Evolutionary conservation across 1,140 invertebrate species (phyloP).

Genomic region (Drosophila rufa): DNA sequence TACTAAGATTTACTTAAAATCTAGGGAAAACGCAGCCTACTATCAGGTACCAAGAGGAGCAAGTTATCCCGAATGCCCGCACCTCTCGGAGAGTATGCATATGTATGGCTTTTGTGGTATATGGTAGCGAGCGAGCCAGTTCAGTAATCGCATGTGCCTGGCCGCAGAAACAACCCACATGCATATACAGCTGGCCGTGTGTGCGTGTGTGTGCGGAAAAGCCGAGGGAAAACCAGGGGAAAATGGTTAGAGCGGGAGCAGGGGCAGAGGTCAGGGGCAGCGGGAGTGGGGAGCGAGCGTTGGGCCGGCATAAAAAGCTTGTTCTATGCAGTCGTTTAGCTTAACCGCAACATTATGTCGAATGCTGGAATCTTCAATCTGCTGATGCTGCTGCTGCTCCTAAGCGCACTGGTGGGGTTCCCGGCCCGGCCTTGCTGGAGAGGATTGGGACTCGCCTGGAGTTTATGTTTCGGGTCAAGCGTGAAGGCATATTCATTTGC

Average conservation of each 20-base stretch:
- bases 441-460: slow-evolving; percentile 33
- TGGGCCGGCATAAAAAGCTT: slow-evolving; percentile 77
- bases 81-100: slow-evolving; percentile 14
- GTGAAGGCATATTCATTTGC: slow-evolving; percentile 72
- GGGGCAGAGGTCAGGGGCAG: slow-evolving; percentile 44
- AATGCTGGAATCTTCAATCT: slow-evolving; percentile 82
- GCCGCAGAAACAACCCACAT: slow-evolving; percentile 66
- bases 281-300: slow-evolving; percentile 23
- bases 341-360: slow-evolving; percentile 82
- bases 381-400: slow-evolving; percentile 50
- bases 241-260: neutral
- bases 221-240: slow-evolving; percentile 1
- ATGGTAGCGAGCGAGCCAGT: slow-evolving; percentile 50
- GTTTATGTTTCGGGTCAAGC: slow-evolving; percentile 78
- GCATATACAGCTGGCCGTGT: slow-evolving; percentile 32
- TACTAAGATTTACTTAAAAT: too few relatives aligned
- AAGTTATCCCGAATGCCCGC: neutral
- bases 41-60: too few relatives aligned
- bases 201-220: slow-evolving; percentile 30
- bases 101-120: slow-evolving; percentile 50
- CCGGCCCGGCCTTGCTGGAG: slow-evolving; percentile 2
- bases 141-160: slow-evolving; percentile 71
- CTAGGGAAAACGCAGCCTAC: too few relatives aligned
- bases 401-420: slow-evolving; percentile 39
- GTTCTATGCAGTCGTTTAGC: slow-evolving; percentile 82